Percentiles rank a stretch among this genome's conserved stretches.
Evolutionary conservation across 1,140 invertebrate species (phyloP).

Genomic region (Meloidogyne floridensis): DNA sequence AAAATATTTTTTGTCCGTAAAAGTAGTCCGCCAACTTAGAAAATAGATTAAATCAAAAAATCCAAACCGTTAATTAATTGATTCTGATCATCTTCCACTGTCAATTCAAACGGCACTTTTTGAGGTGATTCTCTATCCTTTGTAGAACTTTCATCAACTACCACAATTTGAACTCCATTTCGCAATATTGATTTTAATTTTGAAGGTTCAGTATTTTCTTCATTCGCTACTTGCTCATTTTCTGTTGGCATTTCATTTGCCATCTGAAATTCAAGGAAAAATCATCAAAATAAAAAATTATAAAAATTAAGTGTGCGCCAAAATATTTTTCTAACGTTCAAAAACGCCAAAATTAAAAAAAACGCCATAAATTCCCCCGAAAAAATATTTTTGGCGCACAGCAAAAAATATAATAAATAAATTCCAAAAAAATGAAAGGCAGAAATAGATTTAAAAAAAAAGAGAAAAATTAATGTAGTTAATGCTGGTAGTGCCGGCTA

Average conservation of each 20-base stretch:
- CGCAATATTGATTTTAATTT: neutral
- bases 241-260: slow-evolving; percentile 1
- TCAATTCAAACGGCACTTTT: neutral
- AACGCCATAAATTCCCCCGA: too few species aligned
- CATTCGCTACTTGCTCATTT: neutral
- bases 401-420: too few species aligned
- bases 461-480: too few species aligned
- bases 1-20: too few species aligned
- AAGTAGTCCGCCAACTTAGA: neutral
- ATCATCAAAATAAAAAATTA: too few species aligned
- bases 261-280: neutral
- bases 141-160: neutral
- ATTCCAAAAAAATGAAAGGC: too few species aligned
- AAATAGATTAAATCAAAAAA: neutral
- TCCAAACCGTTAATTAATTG: neutral
- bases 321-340: too few species aligned
- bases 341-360: too few species aligned
- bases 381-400: too few species aligned
- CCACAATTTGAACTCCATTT: neutral
- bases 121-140: neutral
- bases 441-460: too few species aligned
- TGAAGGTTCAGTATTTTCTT: neutral
- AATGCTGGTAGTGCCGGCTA: neutral
- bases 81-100: neutral
- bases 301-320: too few species aligned